Evolutionary conservation across 2,797 vertebrate species (phyloP).

Genomic region (Sitta carolinensis): DNA sequence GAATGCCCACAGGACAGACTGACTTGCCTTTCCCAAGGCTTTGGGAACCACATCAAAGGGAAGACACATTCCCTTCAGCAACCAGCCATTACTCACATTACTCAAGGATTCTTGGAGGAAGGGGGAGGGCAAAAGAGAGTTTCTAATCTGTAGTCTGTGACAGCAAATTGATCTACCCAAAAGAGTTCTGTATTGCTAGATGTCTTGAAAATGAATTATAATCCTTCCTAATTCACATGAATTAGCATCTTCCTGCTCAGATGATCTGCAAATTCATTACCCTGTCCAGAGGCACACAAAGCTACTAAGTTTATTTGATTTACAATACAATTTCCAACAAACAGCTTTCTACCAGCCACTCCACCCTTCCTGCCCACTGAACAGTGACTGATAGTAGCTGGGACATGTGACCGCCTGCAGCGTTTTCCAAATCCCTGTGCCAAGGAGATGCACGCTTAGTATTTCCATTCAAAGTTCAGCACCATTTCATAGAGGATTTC

Average conservation of each 20-base stretch:
- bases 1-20: neutral
- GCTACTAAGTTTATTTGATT: conserved; percentile 29
- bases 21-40: neutral
- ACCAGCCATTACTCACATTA: neutral
- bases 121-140: neutral
- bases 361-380: neutral
- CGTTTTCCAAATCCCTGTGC: neutral
- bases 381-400: neutral
- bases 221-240: conserved; percentile 22
- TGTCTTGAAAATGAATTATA: conserved; percentile 42
- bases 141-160: neutral
- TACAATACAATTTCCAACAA: conserved; percentile 4
- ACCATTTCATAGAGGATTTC: neutral
- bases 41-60: neutral
- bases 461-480: neutral
- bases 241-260: conserved; percentile 45
- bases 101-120: neutral
- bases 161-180: conserved; percentile 10
- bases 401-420: neutral
- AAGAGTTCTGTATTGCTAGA: conserved; percentile 29
- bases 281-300: conserved; percentile 16
- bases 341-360: neutral
- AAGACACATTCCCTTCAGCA: neutral
- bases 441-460: neutral
- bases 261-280: conserved; percentile 53